Conservation (phyloP, 2,113 vertebrate species). For the Polypterus senegalus region DNA sequence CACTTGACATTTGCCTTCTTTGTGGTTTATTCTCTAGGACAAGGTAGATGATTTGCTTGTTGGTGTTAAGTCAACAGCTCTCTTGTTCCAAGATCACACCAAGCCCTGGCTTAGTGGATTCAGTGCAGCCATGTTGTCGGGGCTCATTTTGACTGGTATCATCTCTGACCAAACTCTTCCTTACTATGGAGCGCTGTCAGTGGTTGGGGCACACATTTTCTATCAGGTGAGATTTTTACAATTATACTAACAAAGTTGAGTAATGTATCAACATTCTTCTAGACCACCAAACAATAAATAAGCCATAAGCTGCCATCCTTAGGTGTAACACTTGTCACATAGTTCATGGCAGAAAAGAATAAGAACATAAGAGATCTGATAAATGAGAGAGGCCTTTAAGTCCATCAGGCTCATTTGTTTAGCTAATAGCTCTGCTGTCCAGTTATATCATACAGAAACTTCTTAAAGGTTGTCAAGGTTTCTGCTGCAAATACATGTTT, state of each 20-base stretch:
- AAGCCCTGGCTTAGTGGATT: constrained; percentile 83
- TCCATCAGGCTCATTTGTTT: too few relatives aligned
- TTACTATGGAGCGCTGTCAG: constrained; percentile 60
- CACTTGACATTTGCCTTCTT: too few relatives aligned
- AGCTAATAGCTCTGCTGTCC: too few relatives aligned
- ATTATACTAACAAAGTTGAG: neutral
- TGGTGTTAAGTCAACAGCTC: constrained; percentile 81
- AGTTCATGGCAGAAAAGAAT: too few relatives aligned
- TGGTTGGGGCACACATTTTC: constrained; percentile 51
- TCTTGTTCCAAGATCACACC: constrained; percentile 69
- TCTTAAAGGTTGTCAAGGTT: too few relatives aligned
- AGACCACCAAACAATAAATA: neutral
- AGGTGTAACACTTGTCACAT: neutral
- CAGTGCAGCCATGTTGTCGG: constrained; percentile 60
- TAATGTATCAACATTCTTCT: neutral
- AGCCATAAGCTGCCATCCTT: neutral
- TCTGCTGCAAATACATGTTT: too few relatives aligned
- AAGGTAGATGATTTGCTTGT: constrained; percentile 74
- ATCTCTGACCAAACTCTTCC: constrained; percentile 66
- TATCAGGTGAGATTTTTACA: constrained; percentile 58
- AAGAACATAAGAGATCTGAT: too few relatives aligned
- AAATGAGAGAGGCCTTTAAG: too few relatives aligned
- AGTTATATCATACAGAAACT: too few relatives aligned
- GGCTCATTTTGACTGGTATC: constrained; percentile 57
- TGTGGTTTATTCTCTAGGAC: constrained; percentile 50